phyloP scores from a whole-genome alignment of 1,140 invertebrate genomes.

The Hylyphantes graminicola region DNA sequence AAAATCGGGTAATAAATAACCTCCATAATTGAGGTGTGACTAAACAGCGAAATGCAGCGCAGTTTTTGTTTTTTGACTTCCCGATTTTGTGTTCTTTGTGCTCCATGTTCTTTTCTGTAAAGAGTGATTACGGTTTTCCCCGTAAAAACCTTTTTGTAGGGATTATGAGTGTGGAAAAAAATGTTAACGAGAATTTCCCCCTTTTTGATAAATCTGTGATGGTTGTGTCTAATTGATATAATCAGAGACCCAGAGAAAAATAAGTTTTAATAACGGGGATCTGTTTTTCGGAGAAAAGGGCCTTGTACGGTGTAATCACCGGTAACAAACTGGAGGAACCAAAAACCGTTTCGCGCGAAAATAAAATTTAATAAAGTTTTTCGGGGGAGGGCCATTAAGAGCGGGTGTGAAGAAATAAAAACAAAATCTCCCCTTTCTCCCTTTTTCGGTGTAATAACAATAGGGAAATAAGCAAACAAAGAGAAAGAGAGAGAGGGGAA shows the following conservation, averaged over 20 bases:
- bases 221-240: constrained; percentile 54
- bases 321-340: constrained; percentile 58
- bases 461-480: neutral
- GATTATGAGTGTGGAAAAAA: constrained; percentile 1
- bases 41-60: neutral
- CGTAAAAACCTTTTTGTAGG: constrained; percentile 16
- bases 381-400: constrained; percentile 9
- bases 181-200: constrained; percentile 17
- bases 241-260: constrained; percentile 53
- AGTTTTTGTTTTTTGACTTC: constrained; percentile 8
- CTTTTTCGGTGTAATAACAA: constrained; percentile 29
- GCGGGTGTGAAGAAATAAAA: neutral
- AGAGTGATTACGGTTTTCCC: constrained; percentile 22
- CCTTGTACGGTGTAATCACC: constrained; percentile 43
- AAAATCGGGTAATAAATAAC: constrained; percentile 18
- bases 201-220: constrained; percentile 9
- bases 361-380: constrained; percentile 60
- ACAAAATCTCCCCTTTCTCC: constrained; percentile 7
- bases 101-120: constrained; percentile 10
- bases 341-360: constrained; percentile 54
- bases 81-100: neutral
- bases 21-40: constrained; percentile 35
- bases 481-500: neutral
- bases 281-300: neutral
- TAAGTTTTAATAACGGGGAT: constrained; percentile 54